Base-by-base conservation (phyloP, 2,888 invertebrate species). In the Drosophila mimetica region DNA sequence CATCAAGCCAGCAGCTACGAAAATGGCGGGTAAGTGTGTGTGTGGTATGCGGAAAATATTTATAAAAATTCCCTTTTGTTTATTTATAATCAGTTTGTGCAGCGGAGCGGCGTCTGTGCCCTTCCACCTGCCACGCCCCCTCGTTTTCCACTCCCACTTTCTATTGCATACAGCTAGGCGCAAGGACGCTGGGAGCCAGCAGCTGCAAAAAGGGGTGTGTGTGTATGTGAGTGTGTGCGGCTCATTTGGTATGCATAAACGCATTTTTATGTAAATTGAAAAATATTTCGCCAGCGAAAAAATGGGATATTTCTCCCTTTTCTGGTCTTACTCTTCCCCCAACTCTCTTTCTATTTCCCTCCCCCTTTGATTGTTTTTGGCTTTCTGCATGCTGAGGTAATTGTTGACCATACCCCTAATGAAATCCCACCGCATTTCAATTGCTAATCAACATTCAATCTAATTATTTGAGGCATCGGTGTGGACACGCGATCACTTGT, bases 1-100 rank as follows among this genome's bases (percentile, higher is more conserved):
- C 72, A 72, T 72, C 72, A 72, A 57, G 59, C 59, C 57, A 46
- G 70, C 50, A 52, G 52, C 53, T 28, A 28, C 36, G 47, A 20
- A 46, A 60, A 66, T 42, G 51, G 41, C 22, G 4, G 32, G 30
- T 32, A 41, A 25, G 48, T 37, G 18, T 22, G 18, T 22, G 25
- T 39, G 53, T 37, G 46, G 69, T 64, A 57, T 58, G 77, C 46
- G 55, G 55, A 67, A 83, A 83, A 79, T 75, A 75, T 82, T 83
- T 82, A 77, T 77, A 82, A 79, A 76, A 72, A 76, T 80, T 77
- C 74, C 71, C 77, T 76, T 83, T 88, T 88, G 88, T 88, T 85
- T 88, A 88, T 88, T 88, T 88, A 88, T 89, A 89, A 88, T 86
- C 88, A 88, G 87, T 85, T 88, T 85, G 81, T 84, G 85, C 87